Conservation (phyloP, 2,888 invertebrate species). For the Napeogenes sylphis region DNA sequence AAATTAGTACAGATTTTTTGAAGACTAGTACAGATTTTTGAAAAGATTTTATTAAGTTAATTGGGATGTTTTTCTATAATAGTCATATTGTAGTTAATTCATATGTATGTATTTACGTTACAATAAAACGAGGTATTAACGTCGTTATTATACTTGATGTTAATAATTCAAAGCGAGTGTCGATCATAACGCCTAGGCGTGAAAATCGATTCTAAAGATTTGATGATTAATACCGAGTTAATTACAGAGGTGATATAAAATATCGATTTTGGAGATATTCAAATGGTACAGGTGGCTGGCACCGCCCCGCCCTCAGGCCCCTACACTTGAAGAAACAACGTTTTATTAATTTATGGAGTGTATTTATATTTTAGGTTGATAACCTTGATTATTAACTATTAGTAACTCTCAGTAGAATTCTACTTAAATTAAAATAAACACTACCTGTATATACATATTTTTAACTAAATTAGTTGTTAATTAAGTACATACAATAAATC, state of each 20-base stretch:
- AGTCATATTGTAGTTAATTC: no score
- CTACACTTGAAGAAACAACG: slow-evolving; percentile 45
- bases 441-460: no score
- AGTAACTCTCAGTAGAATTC: no score
- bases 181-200: slow-evolving; percentile 62
- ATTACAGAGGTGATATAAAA: slow-evolving; percentile 72
- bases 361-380: slow-evolving; percentile 13
- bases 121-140: neutral
- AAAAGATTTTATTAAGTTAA: no score
- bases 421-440: no score
- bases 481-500: no score
- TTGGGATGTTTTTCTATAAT: no score
- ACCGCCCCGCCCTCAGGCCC: slow-evolving; percentile 62
- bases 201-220: slow-evolving; percentile 49
- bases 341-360: slow-evolving; percentile 25
- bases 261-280: slow-evolving; percentile 70
- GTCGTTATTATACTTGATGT: neutral
- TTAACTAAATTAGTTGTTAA: no score
- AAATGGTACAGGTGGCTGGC: slow-evolving; percentile 66
- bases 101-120: no score
- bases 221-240: slow-evolving; percentile 62
- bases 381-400: neutral
- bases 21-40: no score
- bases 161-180: slow-evolving; percentile 43
- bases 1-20: no score